A percentile compares a stretch with the other conserved stretches of the same genome.
Evolutionary conservation across 23 tunicate genomes (phyloP).

Genomic region (Halocynthia roretzi): DNA sequence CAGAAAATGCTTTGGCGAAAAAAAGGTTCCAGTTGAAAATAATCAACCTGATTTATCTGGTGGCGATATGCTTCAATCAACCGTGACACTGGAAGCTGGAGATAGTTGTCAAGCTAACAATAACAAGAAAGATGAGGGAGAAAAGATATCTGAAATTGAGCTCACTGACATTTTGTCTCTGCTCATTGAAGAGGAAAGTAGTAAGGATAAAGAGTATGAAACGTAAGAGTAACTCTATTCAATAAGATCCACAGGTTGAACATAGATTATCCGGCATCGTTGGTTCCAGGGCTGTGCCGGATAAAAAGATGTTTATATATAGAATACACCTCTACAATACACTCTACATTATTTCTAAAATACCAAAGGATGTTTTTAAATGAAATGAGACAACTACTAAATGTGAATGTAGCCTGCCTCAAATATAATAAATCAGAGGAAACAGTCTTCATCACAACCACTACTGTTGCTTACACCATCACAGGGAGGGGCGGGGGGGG

Average conservation of each 20-base stretch:
- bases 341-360: neutral
- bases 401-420: too few species aligned
- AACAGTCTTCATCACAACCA: too few species aligned
- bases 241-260: neutral
- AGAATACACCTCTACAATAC: too few species aligned
- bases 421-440: too few species aligned
- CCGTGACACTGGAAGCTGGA: neutral
- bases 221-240: neutral
- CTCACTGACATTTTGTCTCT: neutral
- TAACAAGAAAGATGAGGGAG: too few species aligned
- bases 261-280: neutral
- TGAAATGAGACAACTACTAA: too few species aligned
- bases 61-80: neutral
- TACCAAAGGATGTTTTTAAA: neutral
- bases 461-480: too few species aligned
- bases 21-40: too few species aligned
- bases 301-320: too few species aligned
- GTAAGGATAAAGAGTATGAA: neutral
- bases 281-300: too few species aligned
- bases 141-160: neutral
- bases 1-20: too few species aligned
- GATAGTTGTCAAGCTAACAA: neutral
- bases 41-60: neutral
- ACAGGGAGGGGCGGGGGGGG: too few species aligned
- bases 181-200: neutral